Percentiles rank a stretch among this genome's conserved stretches.
These are phyloP conservation scores for Apeira syringaria DNA, from an alignment of 2,888 invertebrate species.

Conservation along the genomic window DNA sequence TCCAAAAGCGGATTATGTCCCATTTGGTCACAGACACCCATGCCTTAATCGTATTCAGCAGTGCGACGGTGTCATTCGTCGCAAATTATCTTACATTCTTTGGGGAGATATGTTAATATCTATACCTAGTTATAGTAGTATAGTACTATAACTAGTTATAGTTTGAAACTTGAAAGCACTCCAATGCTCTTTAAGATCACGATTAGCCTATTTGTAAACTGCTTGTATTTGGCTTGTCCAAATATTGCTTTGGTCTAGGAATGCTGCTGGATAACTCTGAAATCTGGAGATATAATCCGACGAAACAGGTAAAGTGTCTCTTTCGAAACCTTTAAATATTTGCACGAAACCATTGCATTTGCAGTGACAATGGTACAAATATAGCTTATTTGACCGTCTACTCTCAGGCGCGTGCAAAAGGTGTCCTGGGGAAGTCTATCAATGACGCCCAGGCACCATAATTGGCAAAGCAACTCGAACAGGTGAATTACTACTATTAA, in stretches of 20 bases:
- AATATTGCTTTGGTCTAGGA: slow-evolving; percentile 25
- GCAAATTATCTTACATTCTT: background rate
- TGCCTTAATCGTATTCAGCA: too few relatives aligned
- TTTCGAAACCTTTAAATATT: slow-evolving; percentile 31
- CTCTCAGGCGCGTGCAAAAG: slow-evolving; percentile 63
- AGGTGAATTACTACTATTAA: slow-evolving; percentile 64
- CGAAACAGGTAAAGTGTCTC: slow-evolving; percentile 30
- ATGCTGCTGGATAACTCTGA: slow-evolving; percentile 31
- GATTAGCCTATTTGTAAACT: slow-evolving; percentile 16
- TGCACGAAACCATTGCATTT: slow-evolving; percentile 26
- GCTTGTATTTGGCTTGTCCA: slow-evolving; percentile 24
- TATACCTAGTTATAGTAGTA: too few relatives aligned
- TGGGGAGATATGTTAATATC: background rate
- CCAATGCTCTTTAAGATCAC: slow-evolving; percentile 6
- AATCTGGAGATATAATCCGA: slow-evolving; percentile 31
- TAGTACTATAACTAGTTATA: slow-evolving; percentile 2
- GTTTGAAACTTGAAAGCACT: slow-evolving; percentile 4
- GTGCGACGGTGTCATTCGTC: background rate
- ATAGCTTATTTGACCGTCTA: too few relatives aligned
- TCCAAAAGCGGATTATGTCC: too few relatives aligned
- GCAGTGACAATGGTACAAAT: slow-evolving; percentile 22
- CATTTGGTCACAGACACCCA: slow-evolving; percentile 1
- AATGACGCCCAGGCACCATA: slow-evolving; percentile 57
- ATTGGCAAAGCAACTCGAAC: slow-evolving; percentile 59
- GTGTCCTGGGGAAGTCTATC: slow-evolving; percentile 60